Evolutionary conservation across 2,113 vertebrate species (phyloP).

Genomic region (Clupea harengus): DNA sequence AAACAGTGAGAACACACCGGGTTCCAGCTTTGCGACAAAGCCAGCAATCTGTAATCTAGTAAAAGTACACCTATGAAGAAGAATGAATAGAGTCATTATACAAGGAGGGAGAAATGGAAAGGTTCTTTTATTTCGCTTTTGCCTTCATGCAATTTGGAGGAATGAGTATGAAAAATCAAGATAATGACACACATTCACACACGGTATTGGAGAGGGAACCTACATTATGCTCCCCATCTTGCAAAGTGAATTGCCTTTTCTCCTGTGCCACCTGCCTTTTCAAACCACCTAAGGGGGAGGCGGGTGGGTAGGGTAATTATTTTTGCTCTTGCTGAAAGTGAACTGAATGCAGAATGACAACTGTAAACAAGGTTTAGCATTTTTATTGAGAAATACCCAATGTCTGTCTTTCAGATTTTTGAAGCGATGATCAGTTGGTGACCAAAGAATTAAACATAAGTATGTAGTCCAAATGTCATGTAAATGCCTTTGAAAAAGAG

Average conservation of each 20-base stretch:
- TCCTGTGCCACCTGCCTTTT: not conserved
- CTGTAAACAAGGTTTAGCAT: constrained; percentile 5
- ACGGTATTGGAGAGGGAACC: not conserved
- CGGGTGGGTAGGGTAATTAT: not conserved
- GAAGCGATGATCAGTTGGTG: not conserved
- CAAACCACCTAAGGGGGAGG: not conserved
- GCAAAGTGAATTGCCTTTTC: not conserved
- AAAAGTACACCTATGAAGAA: constrained; percentile 1
- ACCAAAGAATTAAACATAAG: not conserved
- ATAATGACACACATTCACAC: constrained; percentile 17
- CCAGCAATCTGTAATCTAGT: not conserved
- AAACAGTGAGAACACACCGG: constrained; percentile 4
- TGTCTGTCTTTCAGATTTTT: not conserved
- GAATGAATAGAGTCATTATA: constrained; percentile 16
- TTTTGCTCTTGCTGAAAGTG: not conserved
- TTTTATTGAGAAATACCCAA: constrained; percentile 1
- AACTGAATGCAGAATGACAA: not conserved
- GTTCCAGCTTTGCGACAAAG: not conserved
- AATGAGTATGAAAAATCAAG: constrained; percentile 4
- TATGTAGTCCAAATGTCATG: not conserved
- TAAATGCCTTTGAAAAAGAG: not conserved
- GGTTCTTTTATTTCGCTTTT: constrained; percentile 1
- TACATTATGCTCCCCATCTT: not conserved
- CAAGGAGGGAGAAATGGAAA: not conserved
- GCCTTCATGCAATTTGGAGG: not conserved